Conservation (phyloP, 2,797 vertebrate species). For the Propithecus deckenii region DNA sequence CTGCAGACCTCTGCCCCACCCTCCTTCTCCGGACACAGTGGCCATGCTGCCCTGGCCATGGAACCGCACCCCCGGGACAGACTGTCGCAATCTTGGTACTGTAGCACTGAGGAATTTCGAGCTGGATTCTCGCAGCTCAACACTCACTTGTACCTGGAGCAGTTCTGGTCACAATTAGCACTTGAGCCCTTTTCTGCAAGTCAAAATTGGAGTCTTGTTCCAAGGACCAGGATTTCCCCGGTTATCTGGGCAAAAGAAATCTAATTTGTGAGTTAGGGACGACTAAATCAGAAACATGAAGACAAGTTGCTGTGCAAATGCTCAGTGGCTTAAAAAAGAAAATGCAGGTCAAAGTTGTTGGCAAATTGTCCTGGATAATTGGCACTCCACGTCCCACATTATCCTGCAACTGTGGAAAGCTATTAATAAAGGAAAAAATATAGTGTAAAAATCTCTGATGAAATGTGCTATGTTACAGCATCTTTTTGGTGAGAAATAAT, state of each 20-base stretch:
- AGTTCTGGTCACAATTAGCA: not conserved
- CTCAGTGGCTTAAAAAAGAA: not conserved
- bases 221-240: not conserved
- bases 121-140: not conserved
- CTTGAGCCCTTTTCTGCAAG: not conserved
- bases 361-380: not conserved
- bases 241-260: not conserved
- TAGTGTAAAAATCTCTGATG: not conserved
- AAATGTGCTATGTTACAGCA: not conserved
- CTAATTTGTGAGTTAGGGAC: not conserved
- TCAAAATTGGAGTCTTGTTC: not conserved
- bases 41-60: accelerated
- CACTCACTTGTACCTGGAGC: not conserved
- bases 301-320: not conserved
- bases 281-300: not conserved
- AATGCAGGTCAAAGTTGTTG: not conserved
- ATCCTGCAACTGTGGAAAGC: not conserved
- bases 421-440: not conserved
- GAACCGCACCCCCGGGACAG: not conserved
- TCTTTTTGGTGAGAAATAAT: not conserved
- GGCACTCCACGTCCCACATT: not conserved
- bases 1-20: not conserved
- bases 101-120: not conserved
- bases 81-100: too few species aligned
- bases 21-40: too few species aligned